Evolutionary conservation across 1,140 invertebrate species (phyloP), one percentile per base, ranked within the genome.

Genomic region (Leptopilina clavipes): DNA sequence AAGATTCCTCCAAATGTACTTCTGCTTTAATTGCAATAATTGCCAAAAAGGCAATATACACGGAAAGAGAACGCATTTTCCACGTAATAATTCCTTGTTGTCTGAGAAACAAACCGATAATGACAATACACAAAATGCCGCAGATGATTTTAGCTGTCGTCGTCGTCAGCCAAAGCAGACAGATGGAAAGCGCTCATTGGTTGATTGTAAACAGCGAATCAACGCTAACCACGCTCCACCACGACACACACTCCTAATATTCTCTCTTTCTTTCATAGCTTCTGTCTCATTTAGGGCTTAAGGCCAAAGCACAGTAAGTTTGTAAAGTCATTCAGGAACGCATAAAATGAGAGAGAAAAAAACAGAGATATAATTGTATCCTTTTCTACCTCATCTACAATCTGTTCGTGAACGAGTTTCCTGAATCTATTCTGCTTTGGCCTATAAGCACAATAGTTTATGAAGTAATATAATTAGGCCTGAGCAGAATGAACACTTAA

Each of bases 1-100:
- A 95, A 80, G 93, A 94, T 86, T 95, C 95, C 81, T 95, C 93
- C 77, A 94, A 92, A 88, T 91, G 94, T 70, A 95, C 91, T 79
- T 94, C 92, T 37, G 90, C 91, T 22, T 77, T 79, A 11, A 84
- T 90, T 56, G 84, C 52, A 40, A 88, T 90, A 81, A 92, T 84
- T 83, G 89, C 88, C 87, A 92, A 85, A 80, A 93, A 85, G 84
- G 91, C 89, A 84, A 91, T 86, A 84, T 91, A 84, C 71, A 87
- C 86, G 86, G 90, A 87, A 78, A 91, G 80, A 77, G 83, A 88
- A 83, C 91, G 91, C 92, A 93, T 92, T 90, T n/a, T 91, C 91
- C 81, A 87, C 86, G 56, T 74, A 73, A 75, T 80, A 79, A 75
- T 86, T 87, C 82, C 85, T 84, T 79, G 81, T 88, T 87, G 85